A percentile compares a stretch with the other conserved stretches of the same genome.
phyloP scores from a whole-genome alignment of 92 coral and sea anemone genomes.

The Palythoa grandis region DNA sequence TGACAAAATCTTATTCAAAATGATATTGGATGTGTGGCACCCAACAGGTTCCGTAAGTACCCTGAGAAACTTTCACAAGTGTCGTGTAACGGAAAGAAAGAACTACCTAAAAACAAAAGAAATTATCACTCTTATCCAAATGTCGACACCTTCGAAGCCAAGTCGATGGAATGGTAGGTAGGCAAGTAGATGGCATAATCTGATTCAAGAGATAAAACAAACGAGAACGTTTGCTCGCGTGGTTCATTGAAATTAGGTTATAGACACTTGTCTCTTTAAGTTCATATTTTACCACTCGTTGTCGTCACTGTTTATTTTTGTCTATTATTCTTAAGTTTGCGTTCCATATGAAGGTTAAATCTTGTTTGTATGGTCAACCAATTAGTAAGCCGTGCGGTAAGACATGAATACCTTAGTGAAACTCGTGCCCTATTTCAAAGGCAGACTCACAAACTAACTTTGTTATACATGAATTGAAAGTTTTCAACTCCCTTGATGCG shows the following conservation, averaged over 20 bases:
- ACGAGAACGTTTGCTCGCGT: background rate
- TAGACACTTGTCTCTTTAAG: background rate
- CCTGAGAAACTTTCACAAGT: too few relatives aligned
- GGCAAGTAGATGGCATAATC: too few relatives aligned
- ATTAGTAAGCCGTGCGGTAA: background rate
- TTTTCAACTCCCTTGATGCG: background rate
- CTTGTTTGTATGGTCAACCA: background rate
- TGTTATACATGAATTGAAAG: background rate
- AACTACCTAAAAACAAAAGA: too few relatives aligned
- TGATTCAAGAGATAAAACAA: background rate
- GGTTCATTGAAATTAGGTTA: background rate
- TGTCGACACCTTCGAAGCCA: background rate
- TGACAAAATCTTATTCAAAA: background rate
- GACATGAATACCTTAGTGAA: background rate
- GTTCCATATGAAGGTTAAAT: background rate
- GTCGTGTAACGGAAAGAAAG: background rate
- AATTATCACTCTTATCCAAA: background rate
- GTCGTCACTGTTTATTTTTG: background rate
- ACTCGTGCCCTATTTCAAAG: background rate
- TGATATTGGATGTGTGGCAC: background rate
- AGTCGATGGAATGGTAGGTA: background rate
- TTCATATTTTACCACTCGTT: conserved; percentile 12
- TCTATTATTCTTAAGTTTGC: background rate
- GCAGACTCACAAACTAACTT: background rate
- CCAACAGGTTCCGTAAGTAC: too few relatives aligned